These are phyloP conservation scores for Ptychodera flava DNA, from an alignment of 35 echinoderm and acorn worm genomes.

Conservation along the genomic window DNA sequence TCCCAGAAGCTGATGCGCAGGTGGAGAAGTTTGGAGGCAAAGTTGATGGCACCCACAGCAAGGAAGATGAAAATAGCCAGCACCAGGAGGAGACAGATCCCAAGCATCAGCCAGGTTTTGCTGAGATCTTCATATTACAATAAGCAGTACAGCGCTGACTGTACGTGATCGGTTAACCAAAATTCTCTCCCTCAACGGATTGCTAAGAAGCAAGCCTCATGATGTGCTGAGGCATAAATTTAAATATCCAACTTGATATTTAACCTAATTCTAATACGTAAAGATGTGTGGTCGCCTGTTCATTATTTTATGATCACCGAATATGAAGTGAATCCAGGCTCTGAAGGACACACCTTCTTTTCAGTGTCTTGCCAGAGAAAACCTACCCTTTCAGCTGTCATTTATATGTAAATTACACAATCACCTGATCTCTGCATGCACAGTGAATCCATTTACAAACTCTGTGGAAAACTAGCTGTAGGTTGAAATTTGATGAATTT, in stretches of 20 bases:
- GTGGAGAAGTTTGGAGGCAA: background rate
- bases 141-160: background rate
- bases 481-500: too few species aligned
- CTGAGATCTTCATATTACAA: background rate
- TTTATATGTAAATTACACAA: too few species aligned
- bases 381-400: too few species aligned
- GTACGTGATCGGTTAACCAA: background rate
- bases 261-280: background rate
- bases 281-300: background rate
- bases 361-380: too few species aligned
- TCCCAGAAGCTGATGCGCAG: background rate
- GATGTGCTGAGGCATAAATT: background rate
- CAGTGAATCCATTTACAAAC: too few species aligned
- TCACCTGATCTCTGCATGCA: too few species aligned
- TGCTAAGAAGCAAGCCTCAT: too few species aligned
- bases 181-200: background rate
- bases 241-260: background rate
- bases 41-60: background rate
- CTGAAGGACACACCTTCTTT: too few species aligned
- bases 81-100: background rate
- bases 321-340: background rate
- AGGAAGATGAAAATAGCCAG: background rate
- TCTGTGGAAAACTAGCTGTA: too few species aligned
- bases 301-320: background rate
- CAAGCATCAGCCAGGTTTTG: background rate